phyloP scores from a whole-genome alignment of 2,888 invertebrate species.

The Capitulum mitella region DNA sequence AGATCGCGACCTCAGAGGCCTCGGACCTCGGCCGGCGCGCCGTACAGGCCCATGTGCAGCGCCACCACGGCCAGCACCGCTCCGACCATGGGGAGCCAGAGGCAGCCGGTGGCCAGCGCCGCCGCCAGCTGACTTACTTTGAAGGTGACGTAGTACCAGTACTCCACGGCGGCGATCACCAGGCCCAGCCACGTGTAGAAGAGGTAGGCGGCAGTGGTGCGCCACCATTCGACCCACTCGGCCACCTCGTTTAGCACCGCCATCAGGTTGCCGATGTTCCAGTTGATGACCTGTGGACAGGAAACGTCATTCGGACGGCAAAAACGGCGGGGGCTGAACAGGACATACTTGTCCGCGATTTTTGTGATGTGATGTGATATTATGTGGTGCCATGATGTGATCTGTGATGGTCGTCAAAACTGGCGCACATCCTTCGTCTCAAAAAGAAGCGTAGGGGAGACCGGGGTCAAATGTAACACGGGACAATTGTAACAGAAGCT shows the following conservation, averaged over 20 bases:
- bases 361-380: no score
- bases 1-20: no score
- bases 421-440: no score
- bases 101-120: background rate
- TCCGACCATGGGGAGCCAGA: background rate
- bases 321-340: no score
- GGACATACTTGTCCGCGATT: no score
- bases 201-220: background rate
- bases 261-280: conserved; percentile 15
- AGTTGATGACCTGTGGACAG: conserved; percentile 10
- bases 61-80: background rate
- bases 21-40: background rate
- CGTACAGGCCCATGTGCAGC: background rate
- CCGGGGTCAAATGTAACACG: no score
- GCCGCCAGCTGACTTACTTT: conserved; percentile 13
- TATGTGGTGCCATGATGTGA: no score
- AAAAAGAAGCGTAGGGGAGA: no score
- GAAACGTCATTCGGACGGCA: no score
- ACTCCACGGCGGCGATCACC: background rate
- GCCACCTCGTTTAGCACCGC: background rate
- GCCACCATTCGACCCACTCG: background rate
- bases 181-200: background rate
- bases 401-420: no score
- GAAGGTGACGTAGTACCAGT: conserved; percentile 22
- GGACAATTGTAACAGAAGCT: no score